Evolutionary conservation across 1,140 invertebrate species (phyloP).

Genomic region (Glomeris maerens): DNA sequence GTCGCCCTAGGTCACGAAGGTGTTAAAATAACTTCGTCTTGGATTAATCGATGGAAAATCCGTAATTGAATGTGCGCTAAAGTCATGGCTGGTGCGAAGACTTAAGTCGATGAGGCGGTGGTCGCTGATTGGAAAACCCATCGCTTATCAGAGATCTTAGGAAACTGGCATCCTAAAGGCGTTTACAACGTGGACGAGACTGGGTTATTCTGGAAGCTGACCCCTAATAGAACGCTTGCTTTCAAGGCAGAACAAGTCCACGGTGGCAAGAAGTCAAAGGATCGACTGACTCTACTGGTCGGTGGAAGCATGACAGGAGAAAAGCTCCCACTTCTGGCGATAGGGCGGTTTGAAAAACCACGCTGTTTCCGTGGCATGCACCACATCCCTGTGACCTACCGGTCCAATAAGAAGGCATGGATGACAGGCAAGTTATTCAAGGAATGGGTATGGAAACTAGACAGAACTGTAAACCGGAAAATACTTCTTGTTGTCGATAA

Average conservation of each 20-base stretch:
- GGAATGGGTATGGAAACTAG: too few species aligned
- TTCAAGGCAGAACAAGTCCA: constrained; percentile 28
- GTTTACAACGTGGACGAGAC: constrained; percentile 19
- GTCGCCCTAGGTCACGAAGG: too few species aligned
- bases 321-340: constrained; percentile 30
- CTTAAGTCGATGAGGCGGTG: too few species aligned
- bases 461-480: too few species aligned
- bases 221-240: constrained; percentile 26
- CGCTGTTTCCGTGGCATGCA: constrained; percentile 35
- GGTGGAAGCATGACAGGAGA: constrained; percentile 26
- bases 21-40: too few species aligned
- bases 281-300: constrained; percentile 25
- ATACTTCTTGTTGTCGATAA: too few species aligned
- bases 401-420: constrained; percentile 34
- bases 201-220: constrained; percentile 15
- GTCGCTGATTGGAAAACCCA: too few species aligned
- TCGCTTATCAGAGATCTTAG: too few species aligned
- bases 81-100: too few species aligned
- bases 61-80: too few species aligned
- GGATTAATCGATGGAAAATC: too few species aligned
- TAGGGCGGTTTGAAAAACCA: constrained; percentile 33
- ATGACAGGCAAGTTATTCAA: constrained; percentile 30
- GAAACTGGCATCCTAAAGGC: constrained; percentile 25
- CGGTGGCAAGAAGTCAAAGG: constrained; percentile 24
- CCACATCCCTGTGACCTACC: constrained; percentile 27